Conservation (phyloP, 2,113 vertebrate genomes). For the Eidolon helvum region DNA sequence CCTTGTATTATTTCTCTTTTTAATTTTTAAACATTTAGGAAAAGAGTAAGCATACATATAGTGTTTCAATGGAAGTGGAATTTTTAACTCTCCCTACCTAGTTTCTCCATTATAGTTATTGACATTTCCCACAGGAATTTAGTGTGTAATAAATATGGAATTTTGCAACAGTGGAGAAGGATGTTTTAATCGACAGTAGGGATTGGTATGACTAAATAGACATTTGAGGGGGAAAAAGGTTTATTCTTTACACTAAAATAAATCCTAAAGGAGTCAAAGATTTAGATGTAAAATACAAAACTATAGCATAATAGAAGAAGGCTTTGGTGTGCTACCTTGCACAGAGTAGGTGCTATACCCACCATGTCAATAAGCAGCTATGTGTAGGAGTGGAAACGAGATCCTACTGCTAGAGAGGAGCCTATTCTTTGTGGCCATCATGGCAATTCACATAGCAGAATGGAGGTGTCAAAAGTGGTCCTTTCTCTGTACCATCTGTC, state of each 20-base stretch:
- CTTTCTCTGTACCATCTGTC: not conserved
- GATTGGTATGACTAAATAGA: not conserved
- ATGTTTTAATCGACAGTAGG: not conserved
- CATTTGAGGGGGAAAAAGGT: not conserved
- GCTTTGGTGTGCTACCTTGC: not conserved
- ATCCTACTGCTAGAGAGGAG: not conserved
- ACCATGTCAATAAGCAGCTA: too few relatives aligned
- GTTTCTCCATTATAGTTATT: not conserved
- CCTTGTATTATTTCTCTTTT: not conserved
- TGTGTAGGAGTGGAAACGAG: fast-evolving
- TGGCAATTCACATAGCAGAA: not conserved
- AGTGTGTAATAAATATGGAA: not conserved
- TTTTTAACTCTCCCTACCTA: not conserved
- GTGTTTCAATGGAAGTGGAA: not conserved
- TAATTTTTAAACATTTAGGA: not conserved
- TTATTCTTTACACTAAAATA: not conserved
- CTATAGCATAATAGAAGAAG: not conserved
- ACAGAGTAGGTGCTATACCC: not conserved
- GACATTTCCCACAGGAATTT: not conserved
- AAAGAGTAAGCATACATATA: not conserved
- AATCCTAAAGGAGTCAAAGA: not conserved
- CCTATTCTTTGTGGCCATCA: not conserved
- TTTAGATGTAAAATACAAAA: not conserved
- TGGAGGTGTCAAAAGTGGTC: not conserved
- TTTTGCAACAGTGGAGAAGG: not conserved